Base-by-base conservation (phyloP, 1,140 invertebrate genomes). In the Hestina assimilis region DNA sequence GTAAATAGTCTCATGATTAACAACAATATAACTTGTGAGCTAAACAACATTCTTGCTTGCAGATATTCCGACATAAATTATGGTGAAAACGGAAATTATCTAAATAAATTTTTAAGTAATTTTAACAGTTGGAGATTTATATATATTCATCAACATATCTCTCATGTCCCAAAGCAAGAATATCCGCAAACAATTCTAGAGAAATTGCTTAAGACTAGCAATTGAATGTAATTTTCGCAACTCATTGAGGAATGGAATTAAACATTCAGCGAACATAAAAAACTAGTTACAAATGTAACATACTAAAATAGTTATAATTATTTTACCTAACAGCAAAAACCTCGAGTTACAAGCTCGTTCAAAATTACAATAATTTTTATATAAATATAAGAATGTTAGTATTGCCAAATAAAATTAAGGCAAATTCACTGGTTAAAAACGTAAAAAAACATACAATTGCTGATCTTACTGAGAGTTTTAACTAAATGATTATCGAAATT, bases 1-100 rank as follows among this genome's bases (percentile, higher is more conserved):
- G 82, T 72, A 76, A 71, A 70, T 80, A 84, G 79, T 83, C 75
- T 83, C 75, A 52, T 48, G 57, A 78, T 63, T 77, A 79, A 81
- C 70, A 82, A 79, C 72, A 76, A 72, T 74, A 68, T 69, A 65
- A 59, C 80, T 72, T 65, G 67, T 71, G 70, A 73, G 69, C 69
- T 74, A 69, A 74, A 79, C 66, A 72, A 76, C 54, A 59, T 50
- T 59, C 54, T 38, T 38, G 68, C 63, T 64, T 76, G 74, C 71
- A 68, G 69, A 70, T 72, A 74, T 69, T 66, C 53, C 35, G 50
- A 57, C 20, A 58, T 42, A 23, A 45, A 29, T 50, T 20, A 11
- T 29, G 12, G n/a, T 47, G 3, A 2, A 46, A 47, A 42, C 6
- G 8, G 9, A 26, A n/a, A n/a, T n/a, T n/a, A 17, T 35, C 2